Percentiles rank a stretch among this genome's conserved stretches.
Conservation (phyloP, 2,888 invertebrate genomes). For the Homarus gammarus region DNA sequence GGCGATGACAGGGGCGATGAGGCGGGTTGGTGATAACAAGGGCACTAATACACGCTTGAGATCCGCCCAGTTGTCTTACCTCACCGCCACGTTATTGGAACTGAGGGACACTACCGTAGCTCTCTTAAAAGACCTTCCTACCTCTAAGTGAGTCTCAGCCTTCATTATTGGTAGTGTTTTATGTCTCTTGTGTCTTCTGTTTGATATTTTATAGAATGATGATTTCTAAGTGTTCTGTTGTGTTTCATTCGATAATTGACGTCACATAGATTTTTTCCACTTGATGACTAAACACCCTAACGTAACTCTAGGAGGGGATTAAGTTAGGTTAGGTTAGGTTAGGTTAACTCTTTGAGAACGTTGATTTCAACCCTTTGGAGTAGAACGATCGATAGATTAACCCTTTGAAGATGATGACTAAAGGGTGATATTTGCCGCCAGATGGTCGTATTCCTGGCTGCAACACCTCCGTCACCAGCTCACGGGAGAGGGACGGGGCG, state of each 20-base stretch:
- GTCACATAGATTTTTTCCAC: no score
- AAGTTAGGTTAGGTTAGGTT: no score
- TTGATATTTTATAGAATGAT: no score
- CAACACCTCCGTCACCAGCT: conserved; percentile 58
- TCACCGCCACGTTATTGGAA: conserved; percentile 40
- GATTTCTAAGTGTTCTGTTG: no score
- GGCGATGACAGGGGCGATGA: background rate
- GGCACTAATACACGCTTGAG: background rate
- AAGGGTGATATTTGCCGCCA: background rate
- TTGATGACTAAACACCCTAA: no score
- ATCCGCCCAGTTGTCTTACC: conserved; percentile 38
- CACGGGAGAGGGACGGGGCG: conserved; percentile 36
- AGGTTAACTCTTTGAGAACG: no score
- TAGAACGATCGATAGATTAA: no score
- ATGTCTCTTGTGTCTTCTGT: no score
- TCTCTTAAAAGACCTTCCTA: conserved; percentile 27
- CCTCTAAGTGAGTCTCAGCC: conserved; percentile 26
- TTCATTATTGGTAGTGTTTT: background rate
- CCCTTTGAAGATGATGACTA: no score
- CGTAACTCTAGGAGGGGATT: no score
- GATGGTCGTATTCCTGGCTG: conserved; percentile 56
- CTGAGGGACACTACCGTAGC: conserved; percentile 44
- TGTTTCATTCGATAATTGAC: no score
- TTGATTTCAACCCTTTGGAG: no score
- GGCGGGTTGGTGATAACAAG: background rate